Evolutionary conservation across 2,113 vertebrate genomes (phyloP).

Genomic region (Varanus komodoensis): DNA sequence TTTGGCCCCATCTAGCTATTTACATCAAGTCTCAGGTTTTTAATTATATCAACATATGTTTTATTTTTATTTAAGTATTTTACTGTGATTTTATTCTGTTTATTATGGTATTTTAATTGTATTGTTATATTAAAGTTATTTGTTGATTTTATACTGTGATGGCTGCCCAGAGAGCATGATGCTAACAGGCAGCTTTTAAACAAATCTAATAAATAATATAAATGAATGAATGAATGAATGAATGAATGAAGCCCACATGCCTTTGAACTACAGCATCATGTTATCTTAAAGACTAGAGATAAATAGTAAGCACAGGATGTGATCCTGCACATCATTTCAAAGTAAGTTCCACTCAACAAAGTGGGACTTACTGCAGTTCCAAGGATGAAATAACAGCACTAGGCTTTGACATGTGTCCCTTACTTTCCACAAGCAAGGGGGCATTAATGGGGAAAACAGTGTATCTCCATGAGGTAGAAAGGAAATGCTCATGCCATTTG

Average conservation of each 20-base stretch:
- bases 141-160: no score
- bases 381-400: background rate
- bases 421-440: background rate
- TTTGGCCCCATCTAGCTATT: no score
- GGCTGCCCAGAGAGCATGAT: no score
- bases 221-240: no score
- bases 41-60: no score
- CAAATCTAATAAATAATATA: no score
- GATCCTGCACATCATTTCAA: background rate
- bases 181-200: no score
- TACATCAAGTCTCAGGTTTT: no score
- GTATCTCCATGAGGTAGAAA: background rate
- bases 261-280: background rate
- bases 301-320: background rate
- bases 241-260: background rate
- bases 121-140: no score
- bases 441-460: background rate
- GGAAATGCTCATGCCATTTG: background rate
- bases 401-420: background rate
- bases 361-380: background rate
- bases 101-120: no score
- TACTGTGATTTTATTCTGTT: no score
- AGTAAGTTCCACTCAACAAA: background rate
- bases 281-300: background rate
- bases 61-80: no score